Evolutionary conservation across 2,797 vertebrate genomes (phyloP), one percentile per base, ranked within the genome.

Genomic region (Brachyalestes nurse): DNA sequence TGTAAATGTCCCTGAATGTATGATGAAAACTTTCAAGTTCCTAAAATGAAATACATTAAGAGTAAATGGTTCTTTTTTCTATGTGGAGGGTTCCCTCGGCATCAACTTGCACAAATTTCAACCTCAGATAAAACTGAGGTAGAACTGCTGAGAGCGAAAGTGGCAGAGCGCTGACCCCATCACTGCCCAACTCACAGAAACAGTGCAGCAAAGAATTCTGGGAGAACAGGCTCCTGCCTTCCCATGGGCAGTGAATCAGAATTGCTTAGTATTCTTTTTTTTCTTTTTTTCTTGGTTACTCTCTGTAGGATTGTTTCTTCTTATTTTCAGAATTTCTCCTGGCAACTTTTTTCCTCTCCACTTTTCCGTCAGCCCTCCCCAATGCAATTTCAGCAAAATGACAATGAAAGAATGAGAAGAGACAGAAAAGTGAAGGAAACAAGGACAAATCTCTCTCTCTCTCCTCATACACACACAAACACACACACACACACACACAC

Each of bases 331-430:
- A 53, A 64, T 53, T 16, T 67, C 14, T 5, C 23, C 55, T 49
- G 13, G 13, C 19, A 70, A 76, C 25, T 73, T 5, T 5, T 16
- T 64, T 47, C 74, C 67, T 23, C 58, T 40, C 19, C 51, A 19
- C 66, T 49, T 57, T 72, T 60, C 42, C 28, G 51, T 49, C 25
- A 62, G 60, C 57, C 28, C 47, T 72, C 40, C 38, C 49, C 83
- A 81, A 79, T 87, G 88, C 84, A 55, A 78, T 64, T 86, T 90
- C 82, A 88, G 86, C 86, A 79, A 61, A 81, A 76, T 58, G 49
- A 40, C 13, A 66, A 72, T 76, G 38, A 19, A 74, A 84, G 69
- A 64, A 25, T 12, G 25, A 69, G 69, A 9, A 75, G 69, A 60
- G 64, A 85, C 60, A 74, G 84, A 21, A 12, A 74, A 71, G 58